phyloP scores from a whole-genome alignment of 2,113 vertebrate genomes.

The Amblyornis subalaris region DNA sequence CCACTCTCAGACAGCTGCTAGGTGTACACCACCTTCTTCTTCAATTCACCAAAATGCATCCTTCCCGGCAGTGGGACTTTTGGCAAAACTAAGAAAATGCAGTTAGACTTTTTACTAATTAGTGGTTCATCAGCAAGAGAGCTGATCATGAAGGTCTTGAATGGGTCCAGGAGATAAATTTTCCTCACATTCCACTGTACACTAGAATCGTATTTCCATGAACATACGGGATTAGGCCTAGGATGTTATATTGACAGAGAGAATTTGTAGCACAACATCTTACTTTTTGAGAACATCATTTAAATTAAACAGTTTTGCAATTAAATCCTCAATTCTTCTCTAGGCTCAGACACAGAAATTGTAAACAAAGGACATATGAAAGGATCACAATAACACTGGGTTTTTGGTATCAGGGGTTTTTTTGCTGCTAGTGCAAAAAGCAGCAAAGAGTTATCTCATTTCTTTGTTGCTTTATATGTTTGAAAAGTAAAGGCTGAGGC shows the following conservation, averaged over 20 bases:
- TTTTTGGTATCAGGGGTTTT: not conserved
- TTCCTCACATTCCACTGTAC: not conserved
- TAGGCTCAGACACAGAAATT: not conserved
- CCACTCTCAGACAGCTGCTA: not conserved
- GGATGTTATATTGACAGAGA: not conserved
- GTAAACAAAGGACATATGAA: not conserved
- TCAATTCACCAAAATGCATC: not conserved
- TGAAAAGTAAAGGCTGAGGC: too few species aligned
- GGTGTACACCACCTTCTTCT: not conserved
- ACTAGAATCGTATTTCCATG: not conserved
- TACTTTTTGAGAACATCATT: not conserved
- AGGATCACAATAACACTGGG: not conserved
- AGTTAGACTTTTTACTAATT: not conserved
- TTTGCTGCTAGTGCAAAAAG: not conserved
- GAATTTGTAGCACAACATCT: not conserved
- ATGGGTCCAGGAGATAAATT: not conserved
- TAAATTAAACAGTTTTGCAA: not conserved
- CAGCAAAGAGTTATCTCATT: not conserved
- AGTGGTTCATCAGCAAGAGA: not conserved
- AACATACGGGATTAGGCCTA: not conserved
- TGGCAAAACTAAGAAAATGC: not conserved
- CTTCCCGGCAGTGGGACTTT: not conserved
- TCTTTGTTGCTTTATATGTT: too few species aligned
- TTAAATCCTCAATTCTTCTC: not conserved
- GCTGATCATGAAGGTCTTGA: not conserved